Conservation (phyloP, 2,888 invertebrate species). For the Drosophila sordidula region DNA sequence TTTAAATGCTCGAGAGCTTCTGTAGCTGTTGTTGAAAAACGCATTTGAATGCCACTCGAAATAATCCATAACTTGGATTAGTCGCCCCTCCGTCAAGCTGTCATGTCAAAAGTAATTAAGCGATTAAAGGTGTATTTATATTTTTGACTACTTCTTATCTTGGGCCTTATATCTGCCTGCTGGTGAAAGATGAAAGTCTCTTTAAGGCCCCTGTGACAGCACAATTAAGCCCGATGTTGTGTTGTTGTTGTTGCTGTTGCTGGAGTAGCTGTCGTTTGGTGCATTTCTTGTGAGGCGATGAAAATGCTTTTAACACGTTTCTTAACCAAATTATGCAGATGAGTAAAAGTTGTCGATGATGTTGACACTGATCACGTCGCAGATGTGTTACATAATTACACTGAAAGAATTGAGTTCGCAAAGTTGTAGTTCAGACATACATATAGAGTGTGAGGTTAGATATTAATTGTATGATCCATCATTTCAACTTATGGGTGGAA, state of each 20-base stretch:
- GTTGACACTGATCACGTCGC: slow-evolving; percentile 14
- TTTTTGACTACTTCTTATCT: slow-evolving; percentile 48
- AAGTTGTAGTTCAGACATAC: not conserved
- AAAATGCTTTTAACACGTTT: slow-evolving; percentile 67
- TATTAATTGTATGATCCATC: too few relatives aligned
- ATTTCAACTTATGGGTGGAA: too few relatives aligned
- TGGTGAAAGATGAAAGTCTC: slow-evolving; percentile 78
- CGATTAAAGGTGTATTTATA: slow-evolving; percentile 71
- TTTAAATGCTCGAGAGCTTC: slow-evolving; percentile 8
- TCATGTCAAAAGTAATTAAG: slow-evolving; percentile 79
- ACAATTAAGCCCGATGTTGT: slow-evolving; percentile 69
- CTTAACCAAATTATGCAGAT: slow-evolving; percentile 65
- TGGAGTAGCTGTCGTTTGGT: slow-evolving; percentile 45
- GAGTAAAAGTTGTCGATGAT: slow-evolving; percentile 65
- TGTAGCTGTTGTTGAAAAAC: slow-evolving; percentile 36
- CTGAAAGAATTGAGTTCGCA: not conserved
- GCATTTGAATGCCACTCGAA: slow-evolving; percentile 71
- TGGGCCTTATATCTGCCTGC: slow-evolving; percentile 22
- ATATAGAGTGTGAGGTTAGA: not conserved
- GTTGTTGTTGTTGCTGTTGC: slow-evolving; percentile 20
- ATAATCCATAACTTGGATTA: slow-evolving; percentile 39
- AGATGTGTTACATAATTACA: slow-evolving; percentile 8
- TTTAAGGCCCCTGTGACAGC: slow-evolving; percentile 74
- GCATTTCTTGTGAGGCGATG: slow-evolving; percentile 60
- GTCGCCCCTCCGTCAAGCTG: slow-evolving; percentile 72